Evolutionary conservation across 2,113 vertebrate genomes (phyloP), one percentile per base, ranked within the genome.

Genomic region (Fregata magnificens): DNA sequence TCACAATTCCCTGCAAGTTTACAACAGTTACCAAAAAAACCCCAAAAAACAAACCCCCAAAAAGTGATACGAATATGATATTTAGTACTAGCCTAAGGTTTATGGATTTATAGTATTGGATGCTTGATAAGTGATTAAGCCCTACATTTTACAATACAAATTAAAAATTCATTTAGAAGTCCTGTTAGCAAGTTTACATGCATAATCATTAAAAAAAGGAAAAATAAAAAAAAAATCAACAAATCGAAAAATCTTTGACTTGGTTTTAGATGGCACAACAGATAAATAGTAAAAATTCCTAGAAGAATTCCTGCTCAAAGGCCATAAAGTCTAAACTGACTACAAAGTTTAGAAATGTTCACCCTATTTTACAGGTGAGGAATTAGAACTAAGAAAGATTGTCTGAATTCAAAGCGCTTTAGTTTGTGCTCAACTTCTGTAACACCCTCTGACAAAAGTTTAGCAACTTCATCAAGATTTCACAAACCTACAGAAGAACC

Each of bases 1-100:
- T 98, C 71, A 99, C 97, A 11, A 99, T 98, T 63, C 99, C 99
- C 99, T 99, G 97, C 42, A 76, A 62, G 73, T 44, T n/a, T 47
- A 78, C 40, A 81, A 82, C 10, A 44, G 74, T 19, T 29, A 85
- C 28, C 19, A 36, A 16, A 3, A 4, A 21, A 31, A n/a, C n/a
- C n/a, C n/a, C n/a, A 18, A 34, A 21, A 16, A 15, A 14, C 2
- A 47, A 20, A 10, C 8, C n/a, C n/a, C n/a, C n/a, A n/a, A n/a
- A n/a, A 10, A 3, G 6, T 1, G 8, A 21, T 16, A 45, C 1
- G 2, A 62, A 61, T 24, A 52, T 0, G 26, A 2, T 14, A 15
- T 40, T 56, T 17, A 49, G 14, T 29, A 73, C 45, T 21, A 47
- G 25, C n/a, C 52, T 25, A 16, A 5, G 32, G 4, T 13, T 82